Base-by-base conservation (phyloP, 2,113 vertebrate genomes). In the Climacteris rufus region DNA sequence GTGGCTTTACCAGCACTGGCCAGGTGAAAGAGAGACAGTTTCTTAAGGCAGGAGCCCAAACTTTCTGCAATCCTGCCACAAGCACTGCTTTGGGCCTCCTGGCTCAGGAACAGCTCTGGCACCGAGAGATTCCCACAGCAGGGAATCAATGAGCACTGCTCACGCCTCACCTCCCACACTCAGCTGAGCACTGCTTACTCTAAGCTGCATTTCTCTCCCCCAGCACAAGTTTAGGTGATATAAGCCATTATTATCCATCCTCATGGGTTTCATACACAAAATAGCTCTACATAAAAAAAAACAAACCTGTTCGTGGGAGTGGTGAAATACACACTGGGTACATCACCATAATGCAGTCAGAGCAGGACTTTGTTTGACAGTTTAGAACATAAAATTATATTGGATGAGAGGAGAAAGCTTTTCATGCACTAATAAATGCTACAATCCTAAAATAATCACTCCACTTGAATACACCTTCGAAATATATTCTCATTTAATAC, bases 381-480 rank as follows among this genome's bases (percentile, higher is more conserved):
- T 44, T 89, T 53, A 64, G 44, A 87, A 68, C 53, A 63, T 56
- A 75, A 87, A 77, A 87, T 68, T 60, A 84, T 79, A 63, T 68
- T 75, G 30, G 31, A 49, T 78, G 39, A 77, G 61, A 12, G 22
- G 18, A 92, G 70, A 68, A 72, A 56, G 13, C 11, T 50, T 91
- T 89, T 82, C 57, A 40, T 49, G n/a, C 45, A 68, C 70, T 50
- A 85, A 65, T 71, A 93, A 84, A 83, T 42, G 33, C 57, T 57
- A 31, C 77, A 85, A 72, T 76, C 83, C 66, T 80, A 85, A 94
- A 84, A 91, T 82, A 87, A 96, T 87, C 65, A 71, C 57, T 33
- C 45, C 37, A 60, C 70, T 89, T 79, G 53, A 87, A 79, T 33
- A 82, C 15, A 79, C 15, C 45, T 69, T 80, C 50, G 57, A 89